Evolutionary conservation across 2,797 vertebrate genomes (phyloP).

Genomic region (Pangasius krempfi): DNA sequence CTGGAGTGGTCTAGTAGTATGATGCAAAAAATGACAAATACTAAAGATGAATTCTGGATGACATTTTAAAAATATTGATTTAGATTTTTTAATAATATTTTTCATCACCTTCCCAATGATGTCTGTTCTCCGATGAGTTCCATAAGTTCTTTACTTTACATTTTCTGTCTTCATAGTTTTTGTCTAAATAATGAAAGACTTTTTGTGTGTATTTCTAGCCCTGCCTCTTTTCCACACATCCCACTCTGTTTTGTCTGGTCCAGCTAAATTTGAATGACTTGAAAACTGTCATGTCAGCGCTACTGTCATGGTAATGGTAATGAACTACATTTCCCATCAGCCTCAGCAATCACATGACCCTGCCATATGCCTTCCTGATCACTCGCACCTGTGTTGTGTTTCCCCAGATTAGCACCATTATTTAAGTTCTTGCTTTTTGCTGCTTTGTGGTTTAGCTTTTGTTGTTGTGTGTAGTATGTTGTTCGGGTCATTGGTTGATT

Average conservation of each 20-base stretch:
- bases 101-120: background rate
- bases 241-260: background rate
- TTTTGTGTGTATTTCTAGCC: too few relatives aligned
- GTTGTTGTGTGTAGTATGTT: too few relatives aligned
- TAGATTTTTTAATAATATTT: too few relatives aligned
- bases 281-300: background rate
- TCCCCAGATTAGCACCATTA: background rate
- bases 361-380: background rate
- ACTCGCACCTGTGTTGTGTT: background rate
- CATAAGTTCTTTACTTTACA: background rate
- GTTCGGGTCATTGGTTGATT: background rate
- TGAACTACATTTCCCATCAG: slow-evolving; percentile 17
- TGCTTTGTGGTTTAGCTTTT: background rate
- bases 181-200: background rate
- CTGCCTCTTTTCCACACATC: background rate
- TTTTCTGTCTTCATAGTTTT: background rate
- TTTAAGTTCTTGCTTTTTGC: background rate
- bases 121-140: background rate
- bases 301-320: background rate
- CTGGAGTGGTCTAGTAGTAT: background rate
- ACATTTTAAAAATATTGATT: background rate
- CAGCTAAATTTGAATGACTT: background rate
- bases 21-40: background rate
- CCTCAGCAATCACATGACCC: background rate
- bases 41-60: background rate